These are phyloP conservation scores for Poecilia wingei DNA, from an alignment of 2,797 vertebrate genomes.

Conservation along the genomic window DNA sequence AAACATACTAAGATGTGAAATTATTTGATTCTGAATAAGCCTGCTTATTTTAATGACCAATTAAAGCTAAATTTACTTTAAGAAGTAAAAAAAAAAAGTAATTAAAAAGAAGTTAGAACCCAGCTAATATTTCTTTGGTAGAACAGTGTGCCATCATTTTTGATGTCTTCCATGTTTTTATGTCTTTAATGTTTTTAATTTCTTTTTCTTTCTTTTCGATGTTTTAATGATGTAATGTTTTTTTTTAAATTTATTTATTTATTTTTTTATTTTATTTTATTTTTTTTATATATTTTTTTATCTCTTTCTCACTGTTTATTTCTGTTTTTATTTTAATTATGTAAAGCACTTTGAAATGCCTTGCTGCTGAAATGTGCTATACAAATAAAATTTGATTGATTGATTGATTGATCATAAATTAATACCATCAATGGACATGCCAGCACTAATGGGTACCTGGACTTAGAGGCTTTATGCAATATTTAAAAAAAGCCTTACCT, in stretches of 20 bases:
- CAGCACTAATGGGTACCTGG: neutral
- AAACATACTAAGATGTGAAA: neutral
- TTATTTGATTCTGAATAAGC: neutral
- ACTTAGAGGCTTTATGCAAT: neutral
- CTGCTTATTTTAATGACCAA: neutral
- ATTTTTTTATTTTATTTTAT: too few species aligned
- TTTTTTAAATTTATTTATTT: too few species aligned
- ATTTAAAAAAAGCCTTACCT: neutral
- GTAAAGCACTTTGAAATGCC: too few species aligned
- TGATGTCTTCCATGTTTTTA: too few species aligned
- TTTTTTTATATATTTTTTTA: too few species aligned
- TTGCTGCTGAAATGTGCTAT: too few species aligned
- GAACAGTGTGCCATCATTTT: neutral
- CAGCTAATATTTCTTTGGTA: neutral
- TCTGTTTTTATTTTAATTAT: too few species aligned
- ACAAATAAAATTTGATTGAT: too few species aligned
- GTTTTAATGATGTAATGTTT: too few species aligned
- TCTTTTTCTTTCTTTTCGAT: too few species aligned
- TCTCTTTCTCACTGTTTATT: too few species aligned
- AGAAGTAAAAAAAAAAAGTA: neutral
- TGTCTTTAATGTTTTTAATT: too few species aligned
- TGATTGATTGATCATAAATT: neutral
- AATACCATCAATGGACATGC: neutral
- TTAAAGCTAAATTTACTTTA: neutral
- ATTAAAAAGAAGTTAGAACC: neutral